These are phyloP conservation scores for Diaprepes abbreviatus DNA, from an alignment of 2,888 invertebrate species.

Conservation along the genomic window DNA sequence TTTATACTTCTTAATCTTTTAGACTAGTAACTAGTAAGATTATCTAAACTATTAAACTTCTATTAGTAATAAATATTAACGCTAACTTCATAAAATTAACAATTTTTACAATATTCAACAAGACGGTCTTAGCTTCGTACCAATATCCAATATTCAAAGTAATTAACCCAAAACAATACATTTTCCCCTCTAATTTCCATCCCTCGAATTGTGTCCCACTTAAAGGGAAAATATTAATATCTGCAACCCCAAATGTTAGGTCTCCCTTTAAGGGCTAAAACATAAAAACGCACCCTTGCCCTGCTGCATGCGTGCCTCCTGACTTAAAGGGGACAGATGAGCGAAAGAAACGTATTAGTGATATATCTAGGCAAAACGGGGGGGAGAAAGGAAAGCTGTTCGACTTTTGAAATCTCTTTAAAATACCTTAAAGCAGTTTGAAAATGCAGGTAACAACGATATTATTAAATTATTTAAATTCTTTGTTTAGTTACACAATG, in stretches of 20 bases:
- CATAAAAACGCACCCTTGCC: conserved; percentile 50
- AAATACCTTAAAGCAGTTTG: conserved; percentile 12
- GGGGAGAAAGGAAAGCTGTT: conserved; percentile 20
- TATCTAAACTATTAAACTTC: too few species aligned
- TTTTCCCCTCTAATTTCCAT: conserved; percentile 33
- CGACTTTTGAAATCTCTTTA: conserved; percentile 17
- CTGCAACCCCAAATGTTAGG: conserved; percentile 33
- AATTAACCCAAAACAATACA: conserved; percentile 47
- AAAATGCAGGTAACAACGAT: too few species aligned
- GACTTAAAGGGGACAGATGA: conserved; percentile 43
- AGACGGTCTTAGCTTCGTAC: not conserved
- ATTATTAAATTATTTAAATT: too few species aligned
- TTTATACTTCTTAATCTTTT: too few species aligned
- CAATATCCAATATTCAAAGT: conserved; percentile 34
- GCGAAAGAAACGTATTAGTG: conserved; percentile 47
- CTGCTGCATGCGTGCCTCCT: conserved; percentile 48
- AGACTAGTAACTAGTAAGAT: too few species aligned
- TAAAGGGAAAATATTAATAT: conserved; percentile 50
- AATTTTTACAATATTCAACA: too few species aligned
- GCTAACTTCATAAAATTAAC: too few species aligned
- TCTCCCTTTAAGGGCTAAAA: conserved; percentile 47
- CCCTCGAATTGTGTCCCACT: conserved; percentile 41
- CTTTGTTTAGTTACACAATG: too few species aligned
- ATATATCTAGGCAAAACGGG: conserved; percentile 42
- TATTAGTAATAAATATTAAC: too few species aligned